These are phyloP conservation scores for Eolophus roseicapilla DNA, from an alignment of 2,113 vertebrate species.

Conservation along the genomic window DNA sequence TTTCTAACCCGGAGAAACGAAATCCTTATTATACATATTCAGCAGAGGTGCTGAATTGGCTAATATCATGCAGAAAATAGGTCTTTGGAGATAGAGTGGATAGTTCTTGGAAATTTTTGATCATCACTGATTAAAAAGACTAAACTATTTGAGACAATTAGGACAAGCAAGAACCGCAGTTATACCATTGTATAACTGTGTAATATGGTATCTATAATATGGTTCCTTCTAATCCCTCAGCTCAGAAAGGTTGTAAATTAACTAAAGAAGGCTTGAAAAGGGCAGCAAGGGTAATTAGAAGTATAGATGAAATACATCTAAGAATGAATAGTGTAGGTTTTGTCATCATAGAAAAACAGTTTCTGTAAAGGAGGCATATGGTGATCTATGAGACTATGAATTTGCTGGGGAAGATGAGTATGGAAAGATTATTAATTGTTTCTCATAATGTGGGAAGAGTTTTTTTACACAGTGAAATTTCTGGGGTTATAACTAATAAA, in stretches of 20 bases:
- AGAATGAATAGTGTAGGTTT: neutral
- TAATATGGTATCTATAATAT: neutral
- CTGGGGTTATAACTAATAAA: neutral
- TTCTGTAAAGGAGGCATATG: neutral
- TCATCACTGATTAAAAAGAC: neutral
- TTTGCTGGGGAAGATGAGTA: neutral
- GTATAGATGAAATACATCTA: neutral
- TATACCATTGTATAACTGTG: neutral
- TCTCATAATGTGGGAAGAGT: neutral
- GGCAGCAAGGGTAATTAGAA: neutral
- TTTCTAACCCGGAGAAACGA: neutral
- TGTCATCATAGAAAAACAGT: neutral
- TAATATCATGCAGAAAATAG: slow-evolving; percentile 4
- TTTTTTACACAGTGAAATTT: neutral
- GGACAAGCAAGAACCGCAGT: neutral
- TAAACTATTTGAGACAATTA: neutral
- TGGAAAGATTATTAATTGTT: neutral
- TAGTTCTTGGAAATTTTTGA: neutral
- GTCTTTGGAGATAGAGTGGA: neutral
- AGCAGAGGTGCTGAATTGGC: slow-evolving; percentile 26
- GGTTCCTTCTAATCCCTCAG: neutral
- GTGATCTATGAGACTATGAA: neutral
- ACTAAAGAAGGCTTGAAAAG: neutral
- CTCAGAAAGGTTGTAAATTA: neutral
- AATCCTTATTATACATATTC: neutral